Evolutionary conservation across 2,888 invertebrate species (phyloP), one percentile per base, ranked within the genome.

Genomic region (Volucella inanis): DNA sequence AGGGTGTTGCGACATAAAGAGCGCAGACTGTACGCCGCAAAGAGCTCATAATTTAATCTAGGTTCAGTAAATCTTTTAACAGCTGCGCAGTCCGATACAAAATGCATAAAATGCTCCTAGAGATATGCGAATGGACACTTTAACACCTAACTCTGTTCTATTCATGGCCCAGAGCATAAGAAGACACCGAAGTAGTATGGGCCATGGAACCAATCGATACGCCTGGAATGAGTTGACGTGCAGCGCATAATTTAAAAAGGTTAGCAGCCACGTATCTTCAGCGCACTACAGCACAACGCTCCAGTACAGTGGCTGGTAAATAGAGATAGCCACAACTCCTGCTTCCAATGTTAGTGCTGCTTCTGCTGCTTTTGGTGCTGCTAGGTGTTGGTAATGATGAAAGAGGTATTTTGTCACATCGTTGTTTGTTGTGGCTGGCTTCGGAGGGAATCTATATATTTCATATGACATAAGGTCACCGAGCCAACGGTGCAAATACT

Each of bases 321-420:
- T 65, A 65, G 39, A 55, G 67, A 72, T 74, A 72, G 78, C 50
- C 72, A 41, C 81, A 49, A 50, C 14, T 47, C 55, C 31, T 54
- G 67, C 49, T 74, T 47, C 39, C 41, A 45, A 3, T 68, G 49
- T 8, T 14, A 22, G 8, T 14, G 47, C 15, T 54, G 59, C 39
- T 47, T 9, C 61, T 45, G 74, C 43, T 52, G 15, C 55, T 43
- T n/a, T n/a, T n/a, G n/a, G n/a, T n/a, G 22, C 3, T 3, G 55
- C 41, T 67, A 62, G 84, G 84, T 84, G 84, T 84, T 79, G 84
- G 79, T 71, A 79, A 84, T 84, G 84, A 84, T 79, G 84, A 79
- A 84, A 84, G 84, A 84, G 79, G 64, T 79, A 79, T 84, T 84
- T 84, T 84, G 84, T 84, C 84, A 84, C 79, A 75, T 79, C 75